Conservation (phyloP, 2,113 vertebrate genomes). For the Tetrax tetrax region DNA sequence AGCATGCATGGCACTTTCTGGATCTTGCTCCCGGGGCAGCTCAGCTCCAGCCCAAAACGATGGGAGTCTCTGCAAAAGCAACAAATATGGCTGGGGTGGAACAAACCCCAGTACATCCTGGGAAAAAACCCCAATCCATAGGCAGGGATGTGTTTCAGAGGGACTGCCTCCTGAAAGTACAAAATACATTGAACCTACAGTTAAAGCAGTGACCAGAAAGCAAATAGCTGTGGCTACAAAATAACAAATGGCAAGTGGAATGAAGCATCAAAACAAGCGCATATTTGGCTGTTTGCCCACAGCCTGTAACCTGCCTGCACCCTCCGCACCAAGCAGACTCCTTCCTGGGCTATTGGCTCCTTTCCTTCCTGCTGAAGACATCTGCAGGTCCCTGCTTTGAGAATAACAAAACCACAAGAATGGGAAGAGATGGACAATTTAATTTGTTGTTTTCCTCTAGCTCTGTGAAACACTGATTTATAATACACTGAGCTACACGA, state of each 20-base stretch:
- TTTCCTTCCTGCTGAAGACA: not conserved
- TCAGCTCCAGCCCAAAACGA: not conserved
- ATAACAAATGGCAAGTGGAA: not conserved
- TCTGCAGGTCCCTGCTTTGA: not conserved
- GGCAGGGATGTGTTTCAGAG: accelerated
- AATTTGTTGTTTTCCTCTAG: not conserved
- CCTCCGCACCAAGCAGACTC: not conserved
- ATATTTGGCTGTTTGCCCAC: not conserved
- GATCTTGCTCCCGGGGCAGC: not conserved
- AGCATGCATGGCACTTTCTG: not conserved
- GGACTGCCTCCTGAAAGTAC: not conserved
- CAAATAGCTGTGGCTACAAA: not conserved
- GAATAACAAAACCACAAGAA: not conserved
- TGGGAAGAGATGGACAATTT: not conserved
- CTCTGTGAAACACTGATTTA: not conserved
- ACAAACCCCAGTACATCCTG: accelerated
- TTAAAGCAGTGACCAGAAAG: not conserved
- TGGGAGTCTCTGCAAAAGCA: not conserved
- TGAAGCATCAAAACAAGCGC: not conserved
- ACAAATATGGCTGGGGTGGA: accelerated
- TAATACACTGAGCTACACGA: not conserved
- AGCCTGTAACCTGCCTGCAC: not conserved
- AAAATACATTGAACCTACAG: not conserved
- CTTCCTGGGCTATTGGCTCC: accelerated
- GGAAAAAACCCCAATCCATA: no score